phyloP scores from a whole-genome alignment of 2,888 invertebrate species.

The Eucera pruinosa region DNA sequence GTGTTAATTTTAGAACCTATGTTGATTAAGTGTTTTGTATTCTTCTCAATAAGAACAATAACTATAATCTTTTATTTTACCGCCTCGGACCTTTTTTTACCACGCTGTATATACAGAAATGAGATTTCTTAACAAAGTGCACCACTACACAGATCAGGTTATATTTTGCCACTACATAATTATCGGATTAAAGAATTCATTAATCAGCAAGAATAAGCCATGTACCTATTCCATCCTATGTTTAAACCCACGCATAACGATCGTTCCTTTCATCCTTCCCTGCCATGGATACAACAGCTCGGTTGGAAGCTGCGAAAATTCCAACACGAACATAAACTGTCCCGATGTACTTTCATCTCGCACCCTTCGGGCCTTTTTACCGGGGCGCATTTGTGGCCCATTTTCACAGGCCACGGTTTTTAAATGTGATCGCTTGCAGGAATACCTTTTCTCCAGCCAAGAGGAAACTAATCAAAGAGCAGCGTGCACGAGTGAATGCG shows the following conservation, averaged over 20 bases:
- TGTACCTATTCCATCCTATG: neutral
- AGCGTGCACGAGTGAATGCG: constrained; percentile 55
- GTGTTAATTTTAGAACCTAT: too few species aligned
- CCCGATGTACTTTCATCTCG: constrained; percentile 56
- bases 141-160: too few species aligned
- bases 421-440: constrained; percentile 38
- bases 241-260: neutral
- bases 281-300: too few species aligned
- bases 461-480: constrained; percentile 62
- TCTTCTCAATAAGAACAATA: too few species aligned
- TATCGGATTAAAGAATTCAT: too few species aligned
- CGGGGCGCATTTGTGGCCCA: constrained; percentile 51
- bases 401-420: constrained; percentile 52
- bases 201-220: too few species aligned
- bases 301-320: constrained; percentile 33
- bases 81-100: too few species aligned
- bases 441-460: constrained; percentile 58
- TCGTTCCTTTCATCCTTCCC: constrained; percentile 1
- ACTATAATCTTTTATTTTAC: too few species aligned
- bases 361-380: constrained; percentile 57
- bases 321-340: constrained; percentile 41
- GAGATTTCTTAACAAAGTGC: too few species aligned
- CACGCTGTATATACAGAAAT: too few species aligned
- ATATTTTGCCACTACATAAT: too few species aligned
- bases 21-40: too few species aligned